These are phyloP conservation scores for Mohoua ochrocephala DNA, from an alignment of 2,113 vertebrate species.

Conservation along the genomic window DNA sequence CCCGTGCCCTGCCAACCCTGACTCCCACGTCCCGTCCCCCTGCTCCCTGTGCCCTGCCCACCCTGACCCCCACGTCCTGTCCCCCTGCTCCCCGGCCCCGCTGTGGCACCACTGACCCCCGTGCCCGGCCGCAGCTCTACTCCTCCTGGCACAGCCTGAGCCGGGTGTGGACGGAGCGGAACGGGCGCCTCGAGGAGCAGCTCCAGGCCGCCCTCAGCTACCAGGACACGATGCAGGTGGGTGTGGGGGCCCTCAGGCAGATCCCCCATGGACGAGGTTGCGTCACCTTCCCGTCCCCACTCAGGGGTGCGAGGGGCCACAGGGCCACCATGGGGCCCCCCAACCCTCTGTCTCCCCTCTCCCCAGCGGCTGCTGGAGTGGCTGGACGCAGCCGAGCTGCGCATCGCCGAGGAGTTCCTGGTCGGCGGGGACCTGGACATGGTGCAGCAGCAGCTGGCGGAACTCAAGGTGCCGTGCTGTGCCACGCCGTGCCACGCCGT, in stretches of 20 bases:
- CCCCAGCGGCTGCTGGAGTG: constrained; percentile 79
- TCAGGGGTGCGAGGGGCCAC: fast-evolving
- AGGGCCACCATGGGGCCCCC: too few species aligned
- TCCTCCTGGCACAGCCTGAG: constrained; percentile 83
- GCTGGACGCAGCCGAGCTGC: constrained; percentile 79
- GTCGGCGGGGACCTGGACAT: constrained; percentile 76
- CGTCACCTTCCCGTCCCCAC: fast-evolving
- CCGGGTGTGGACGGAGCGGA: constrained; percentile 78
- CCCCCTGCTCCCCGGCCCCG: fast-evolving
- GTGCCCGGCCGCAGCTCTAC: constrained; percentile 72
- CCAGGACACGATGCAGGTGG: constrained; percentile 83
- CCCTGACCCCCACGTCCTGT: neutral
- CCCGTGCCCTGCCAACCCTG: too few species aligned
- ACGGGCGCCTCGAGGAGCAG: constrained; percentile 78
- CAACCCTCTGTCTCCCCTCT: fast-evolving
- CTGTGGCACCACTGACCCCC: neutral
- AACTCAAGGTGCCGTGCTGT: constrained; percentile 71
- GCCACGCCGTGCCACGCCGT: neutral
- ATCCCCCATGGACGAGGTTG: fast-evolving
- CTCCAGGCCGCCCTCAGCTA: constrained; percentile 74
- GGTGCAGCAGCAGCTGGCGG: constrained; percentile 81
- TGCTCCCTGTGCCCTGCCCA: too few species aligned
- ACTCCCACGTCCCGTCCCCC: too few species aligned
- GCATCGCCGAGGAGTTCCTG: constrained; percentile 75
- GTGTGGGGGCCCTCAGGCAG: fast-evolving